Base-by-base conservation (phyloP, 2,888 invertebrate species). In the Cryptus viduatorius region DNA sequence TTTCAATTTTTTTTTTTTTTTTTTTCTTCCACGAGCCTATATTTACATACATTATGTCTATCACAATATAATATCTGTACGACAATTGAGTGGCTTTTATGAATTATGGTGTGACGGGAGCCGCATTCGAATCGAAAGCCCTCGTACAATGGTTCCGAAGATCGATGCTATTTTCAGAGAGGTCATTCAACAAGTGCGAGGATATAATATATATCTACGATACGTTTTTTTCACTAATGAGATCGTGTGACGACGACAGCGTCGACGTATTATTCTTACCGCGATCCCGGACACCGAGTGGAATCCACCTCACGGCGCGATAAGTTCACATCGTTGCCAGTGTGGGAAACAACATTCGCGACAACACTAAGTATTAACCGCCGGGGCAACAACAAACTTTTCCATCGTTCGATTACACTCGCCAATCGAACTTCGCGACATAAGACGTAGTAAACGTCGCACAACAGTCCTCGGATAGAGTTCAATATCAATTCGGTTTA, bases 221-320 rank as follows among this genome's bases (percentile, higher is more conserved):
- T 31, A 64, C 3, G 1, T 16, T 24, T 65, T 53, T 75, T 64
- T 56, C 42, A 31, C 65, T 50, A 31, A 83, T 69, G 37, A 59
- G 65, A 67, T 56, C 69, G 82, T 50, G 53, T 82, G 37, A 71
- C 77, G 69, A 69, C 69, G 75, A 65, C 65, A 65, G 61, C 59
- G 46, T 31, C 37, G 53, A 53, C 69, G 48, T 16, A 31, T 48
- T 24, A 48, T 75, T 64, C 24, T 75, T 48, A 48, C 61, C 48
- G 67, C 46, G 29, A 31, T 4, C 59, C 14, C 37, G 37, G 71
- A 68, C 56, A 48, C 53, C 61, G 79, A 83, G 76, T 84, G 84
- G 80, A 84, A 84, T 84, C 80, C 73, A 84, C 80, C 84, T 84
- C 84, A 64, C 4, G 10, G 10, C 7, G 48, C 77, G 77, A 81